Evolutionary conservation across 2,888 invertebrate genomes (phyloP).

Genomic region (Maniola hyperantus): DNA sequence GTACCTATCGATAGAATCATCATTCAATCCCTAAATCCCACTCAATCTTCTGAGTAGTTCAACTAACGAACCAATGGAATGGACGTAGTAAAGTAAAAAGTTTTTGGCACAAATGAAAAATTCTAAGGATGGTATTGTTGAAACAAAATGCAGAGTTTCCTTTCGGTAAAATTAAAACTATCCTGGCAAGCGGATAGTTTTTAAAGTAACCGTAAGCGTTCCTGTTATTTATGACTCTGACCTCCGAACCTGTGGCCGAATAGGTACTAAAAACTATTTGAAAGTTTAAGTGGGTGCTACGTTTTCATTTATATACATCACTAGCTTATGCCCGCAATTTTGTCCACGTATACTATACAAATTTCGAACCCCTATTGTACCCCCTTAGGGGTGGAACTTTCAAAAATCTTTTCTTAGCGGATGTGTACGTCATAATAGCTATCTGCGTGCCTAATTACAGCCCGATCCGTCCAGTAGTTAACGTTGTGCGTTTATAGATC

Average conservation of each 20-base stretch:
- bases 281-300: too few species aligned
- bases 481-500: too few species aligned
- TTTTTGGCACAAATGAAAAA: slow-evolving; percentile 56
- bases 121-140: slow-evolving; percentile 41
- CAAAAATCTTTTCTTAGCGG: too few species aligned
- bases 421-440: too few species aligned
- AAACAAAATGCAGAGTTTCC: slow-evolving; percentile 46
- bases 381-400: too few species aligned
- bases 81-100: slow-evolving; percentile 47
- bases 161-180: slow-evolving; percentile 55
- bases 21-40: slow-evolving; percentile 41
- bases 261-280: too few species aligned
- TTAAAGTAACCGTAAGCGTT: slow-evolving; percentile 1
- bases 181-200: slow-evolving; percentile 49
- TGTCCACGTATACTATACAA: too few species aligned
- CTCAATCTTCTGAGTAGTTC: slow-evolving; percentile 61
- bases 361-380: too few species aligned
- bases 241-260: background rate
- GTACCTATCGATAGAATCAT: background rate
- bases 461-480: too few species aligned
- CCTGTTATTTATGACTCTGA: background rate
- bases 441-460: too few species aligned
- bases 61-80: slow-evolving; percentile 57
- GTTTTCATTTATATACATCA: too few species aligned
- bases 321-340: too few species aligned